Evolutionary conservation across 2,113 vertebrate species (phyloP), one percentile per base, ranked within the genome.

Genomic region (Neolamprologus sp.): DNA sequence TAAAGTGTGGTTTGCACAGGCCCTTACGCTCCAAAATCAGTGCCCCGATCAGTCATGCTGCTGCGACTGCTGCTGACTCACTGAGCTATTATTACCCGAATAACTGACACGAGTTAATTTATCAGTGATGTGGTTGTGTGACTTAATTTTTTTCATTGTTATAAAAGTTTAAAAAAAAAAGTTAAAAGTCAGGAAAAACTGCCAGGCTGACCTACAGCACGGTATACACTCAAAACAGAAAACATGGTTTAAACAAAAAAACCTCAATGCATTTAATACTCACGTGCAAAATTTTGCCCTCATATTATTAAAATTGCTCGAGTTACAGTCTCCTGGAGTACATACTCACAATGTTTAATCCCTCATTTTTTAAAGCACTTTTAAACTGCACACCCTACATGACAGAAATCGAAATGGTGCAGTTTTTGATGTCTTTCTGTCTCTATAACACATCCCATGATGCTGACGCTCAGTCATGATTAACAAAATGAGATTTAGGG

Each of bases 161-260:
- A 65, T 5, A 63, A 63, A 63, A 3, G 57, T 7, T 12, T 0
- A 0, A 0, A 16, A 31, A 55, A 53, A 57, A 9, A 16, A 0
- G 31, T 0, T 63, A 33, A 65, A 65, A 65, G 19, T 37, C 19
- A 5, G 60, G 19, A 65, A 37, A 65, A 37, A 37, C 21, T 73
- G 65, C 37, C 65, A 45, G 37, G 4, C 13, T 73, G 37, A 73
- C 37, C 37, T 42, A 16, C 0, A 42, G 2, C 7, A 42, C 0
- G 1, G n/a, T 71, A 13, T 40, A 37, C 33, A 13, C 19, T 65
- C 19, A 37, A 37, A 68, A 40, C 33, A 68, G 19, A 68, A 68
- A 68, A 68, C 19, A 68, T 2, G 58, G 58, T 35, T 35, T 7
- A 12, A 40, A 40, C 2, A 33, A 3, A 63, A 13, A 12, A 0